Evolutionary conservation across 2,888 invertebrate species (phyloP).

Genomic region (Pachycephus smyrnensis): DNA sequence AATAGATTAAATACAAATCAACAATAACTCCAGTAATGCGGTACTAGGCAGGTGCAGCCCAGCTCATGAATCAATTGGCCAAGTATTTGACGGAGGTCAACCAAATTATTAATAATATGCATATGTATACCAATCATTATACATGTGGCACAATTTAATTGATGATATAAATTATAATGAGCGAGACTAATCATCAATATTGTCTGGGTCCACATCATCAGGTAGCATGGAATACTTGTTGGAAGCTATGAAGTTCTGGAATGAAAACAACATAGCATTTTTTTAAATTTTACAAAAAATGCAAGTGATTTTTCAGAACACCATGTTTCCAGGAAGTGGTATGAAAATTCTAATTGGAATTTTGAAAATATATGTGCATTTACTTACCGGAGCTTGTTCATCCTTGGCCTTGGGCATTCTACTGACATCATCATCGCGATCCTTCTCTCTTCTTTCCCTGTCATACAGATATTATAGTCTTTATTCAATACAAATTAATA

Average conservation of each 20-base stretch:
- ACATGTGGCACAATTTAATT: slow-evolving; percentile 61
- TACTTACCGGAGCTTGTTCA: slow-evolving; percentile 78
- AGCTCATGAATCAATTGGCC: slow-evolving; percentile 34
- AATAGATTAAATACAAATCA: slow-evolving; percentile 64
- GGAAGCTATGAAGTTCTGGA: slow-evolving; percentile 79
- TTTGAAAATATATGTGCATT: background rate
- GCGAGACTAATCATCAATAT: slow-evolving; percentile 57
- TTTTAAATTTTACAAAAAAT: too few species aligned
- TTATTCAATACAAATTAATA: too few species aligned
- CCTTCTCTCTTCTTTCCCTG: slow-evolving; percentile 57
- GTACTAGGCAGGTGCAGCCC: background rate
- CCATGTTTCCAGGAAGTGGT: too few species aligned
- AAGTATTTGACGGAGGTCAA: slow-evolving; percentile 53
- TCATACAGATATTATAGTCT: background rate
- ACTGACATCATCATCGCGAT: slow-evolving; percentile 65
- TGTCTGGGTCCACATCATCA: slow-evolving; percentile 75
- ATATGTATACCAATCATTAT: slow-evolving; percentile 55
- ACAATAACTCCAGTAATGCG: slow-evolving; percentile 49
- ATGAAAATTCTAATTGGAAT: too few species aligned
- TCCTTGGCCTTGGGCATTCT: slow-evolving; percentile 80
- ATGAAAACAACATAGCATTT: slow-evolving; percentile 32
- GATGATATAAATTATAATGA: slow-evolving; percentile 51
- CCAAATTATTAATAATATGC: slow-evolving; percentile 54
- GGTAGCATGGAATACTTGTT: slow-evolving; percentile 82
- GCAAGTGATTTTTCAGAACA: too few species aligned